A percentile compares a stretch with the other conserved stretches of the same genome.
phyloP scores from a whole-genome alignment of 1,140 invertebrate species.

The Drosophila pectinifera region DNA sequence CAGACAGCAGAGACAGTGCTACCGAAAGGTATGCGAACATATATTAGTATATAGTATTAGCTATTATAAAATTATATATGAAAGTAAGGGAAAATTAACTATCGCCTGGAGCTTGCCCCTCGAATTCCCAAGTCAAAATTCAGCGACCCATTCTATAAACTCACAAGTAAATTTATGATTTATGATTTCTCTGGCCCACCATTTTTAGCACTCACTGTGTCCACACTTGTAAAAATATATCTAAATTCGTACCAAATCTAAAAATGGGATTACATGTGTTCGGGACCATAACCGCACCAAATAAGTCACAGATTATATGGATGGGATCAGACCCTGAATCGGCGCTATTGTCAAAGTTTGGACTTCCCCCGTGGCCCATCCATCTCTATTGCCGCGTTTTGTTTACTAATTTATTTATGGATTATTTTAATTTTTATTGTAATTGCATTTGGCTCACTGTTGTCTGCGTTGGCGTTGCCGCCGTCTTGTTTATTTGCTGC shows the following conservation, averaged over 20 bases:
- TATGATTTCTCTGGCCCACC: not conserved
- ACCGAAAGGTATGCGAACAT: constrained; percentile 4
- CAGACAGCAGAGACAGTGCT: constrained; percentile 21
- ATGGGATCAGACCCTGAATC: constrained; percentile 23
- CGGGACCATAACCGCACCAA: constrained; percentile 36
- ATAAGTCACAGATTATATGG: constrained; percentile 28
- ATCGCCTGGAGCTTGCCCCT: not conserved
- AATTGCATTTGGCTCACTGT: constrained; percentile 65
- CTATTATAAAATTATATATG: no score
- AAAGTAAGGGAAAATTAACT: not conserved
- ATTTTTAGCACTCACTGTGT: constrained; percentile 43
- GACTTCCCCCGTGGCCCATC: not conserved
- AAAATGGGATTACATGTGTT: constrained; percentile 60
- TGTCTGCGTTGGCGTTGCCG: constrained; percentile 48
- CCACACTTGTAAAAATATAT: constrained; percentile 45
- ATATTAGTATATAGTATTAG: no score
- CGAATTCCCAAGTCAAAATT: not conserved
- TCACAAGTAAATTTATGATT: not conserved
- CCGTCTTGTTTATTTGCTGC: constrained; percentile 35
- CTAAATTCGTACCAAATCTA: constrained; percentile 35
- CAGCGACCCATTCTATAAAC: not conserved
- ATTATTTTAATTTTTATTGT: constrained; percentile 74
- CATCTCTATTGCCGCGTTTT: constrained; percentile 40
- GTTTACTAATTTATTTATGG: constrained; percentile 75
- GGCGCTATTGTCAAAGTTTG: constrained; percentile 20